Base-by-base conservation (phyloP, 2,888 invertebrate species). In the Spatulosminthurus flaviceps region DNA sequence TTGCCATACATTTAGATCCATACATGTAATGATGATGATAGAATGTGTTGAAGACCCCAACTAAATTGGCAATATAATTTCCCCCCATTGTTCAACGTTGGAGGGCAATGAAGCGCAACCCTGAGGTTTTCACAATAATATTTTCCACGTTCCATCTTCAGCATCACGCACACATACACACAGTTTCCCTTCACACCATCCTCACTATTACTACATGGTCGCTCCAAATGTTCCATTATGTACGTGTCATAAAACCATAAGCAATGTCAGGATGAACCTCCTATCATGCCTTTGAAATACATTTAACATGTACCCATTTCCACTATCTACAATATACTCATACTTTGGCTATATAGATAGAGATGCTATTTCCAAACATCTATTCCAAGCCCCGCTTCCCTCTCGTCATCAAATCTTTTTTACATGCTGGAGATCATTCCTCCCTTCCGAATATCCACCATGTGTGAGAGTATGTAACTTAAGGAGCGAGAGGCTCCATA, bases 1-100 rank as follows among this genome's bases (percentile, higher is more conserved):
- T n/a, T n/a, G n/a, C n/a, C n/a, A n/a, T n/a, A n/a, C n/a, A n/a
- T n/a, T n/a, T n/a, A n/a, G n/a, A n/a, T n/a, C n/a, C n/a, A n/a
- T n/a, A n/a, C n/a, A n/a, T n/a, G n/a, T n/a, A n/a, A 66, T 42
- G 61, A 66, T 22, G 75, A 76, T 67, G 75, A 67, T 43, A 76
- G 64, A 76, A 66, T 64, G 66, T 66, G 75, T 43, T 76, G 29
- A 42, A 26, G n/a, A 51, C 26, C 24, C 34, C 24, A 22, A 26
- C 75, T 75, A 75, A 76, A 76, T 76, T 76, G 76, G 66, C 76
- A 76, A 67, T 76, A 76, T 76, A 67, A 67, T 67, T 76, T 76
- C 66, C 76, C 43, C 76, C 76, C 67, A 67, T 76, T 76, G 76
- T 76, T 73, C 73, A 60, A 26, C n/a, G 76, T 28, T 64, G 2